Evolutionary conservation across 2,888 invertebrate genomes (phyloP).

Genomic region (Tetropium fuscum): DNA sequence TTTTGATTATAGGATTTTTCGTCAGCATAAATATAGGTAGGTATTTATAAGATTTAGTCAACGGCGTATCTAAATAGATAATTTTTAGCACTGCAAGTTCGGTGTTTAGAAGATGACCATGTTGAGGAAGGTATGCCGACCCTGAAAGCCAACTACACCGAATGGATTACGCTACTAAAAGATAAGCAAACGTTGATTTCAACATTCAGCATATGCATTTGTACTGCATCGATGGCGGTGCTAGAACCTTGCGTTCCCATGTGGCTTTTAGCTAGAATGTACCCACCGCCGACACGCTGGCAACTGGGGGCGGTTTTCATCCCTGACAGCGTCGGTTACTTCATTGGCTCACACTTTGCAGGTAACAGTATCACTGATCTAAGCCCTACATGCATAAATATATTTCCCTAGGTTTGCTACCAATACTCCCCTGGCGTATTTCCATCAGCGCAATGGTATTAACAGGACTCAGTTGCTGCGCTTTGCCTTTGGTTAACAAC

Average conservation of each 20-base stretch:
- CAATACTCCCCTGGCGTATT: constrained; percentile 60
- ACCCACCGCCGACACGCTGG: constrained; percentile 78
- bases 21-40: constrained; percentile 69
- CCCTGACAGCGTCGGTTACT: constrained; percentile 87
- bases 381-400: not conserved
- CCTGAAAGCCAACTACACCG: constrained; percentile 47
- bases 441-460: constrained; percentile 59
- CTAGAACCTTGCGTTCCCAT: constrained; percentile 86
- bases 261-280: constrained; percentile 79
- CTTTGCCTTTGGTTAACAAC: constrained; percentile 57
- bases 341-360: constrained; percentile 84
- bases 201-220: constrained; percentile 79
- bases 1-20: constrained; percentile 75
- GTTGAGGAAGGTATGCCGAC: constrained; percentile 31
- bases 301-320: constrained; percentile 86
- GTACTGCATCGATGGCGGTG: constrained; percentile 86
- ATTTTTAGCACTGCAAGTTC: constrained; percentile 53
- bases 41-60: constrained; percentile 2
- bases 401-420: constrained; percentile 57
- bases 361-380: constrained; percentile 63
- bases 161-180: constrained; percentile 71
- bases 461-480: constrained; percentile 60
- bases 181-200: constrained; percentile 75
- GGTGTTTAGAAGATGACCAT: constrained; percentile 43
- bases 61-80: too few species aligned